A percentile compares a stretch with the other conserved stretches of the same genome.
Evolutionary conservation across 2,113 vertebrate genomes (phyloP).

Genomic region (Pongo pygmaeus): DNA sequence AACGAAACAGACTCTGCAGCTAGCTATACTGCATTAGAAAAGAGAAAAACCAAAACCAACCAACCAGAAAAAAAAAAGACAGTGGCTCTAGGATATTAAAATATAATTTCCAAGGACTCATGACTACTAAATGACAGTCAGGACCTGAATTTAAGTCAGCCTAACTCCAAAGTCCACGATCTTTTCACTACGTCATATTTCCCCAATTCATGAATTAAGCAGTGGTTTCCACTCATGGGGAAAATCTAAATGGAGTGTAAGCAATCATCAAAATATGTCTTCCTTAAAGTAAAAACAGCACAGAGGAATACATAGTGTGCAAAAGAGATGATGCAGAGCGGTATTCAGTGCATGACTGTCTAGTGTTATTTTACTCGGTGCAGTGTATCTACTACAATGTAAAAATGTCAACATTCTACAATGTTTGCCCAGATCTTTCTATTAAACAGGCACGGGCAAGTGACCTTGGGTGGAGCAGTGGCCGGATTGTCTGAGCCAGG

Average conservation of each 20-base stretch:
- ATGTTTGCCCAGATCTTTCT: too few species aligned
- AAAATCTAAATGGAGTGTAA: background rate
- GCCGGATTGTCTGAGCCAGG: background rate
- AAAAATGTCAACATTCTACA: background rate
- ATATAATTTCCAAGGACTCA: background rate
- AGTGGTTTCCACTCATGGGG: too few species aligned
- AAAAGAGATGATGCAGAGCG: rapidly evolving
- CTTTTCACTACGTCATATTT: background rate
- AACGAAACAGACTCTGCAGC: background rate
- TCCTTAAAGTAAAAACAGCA: background rate
- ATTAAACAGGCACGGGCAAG: rapidly evolving
- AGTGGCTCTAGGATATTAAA: background rate
- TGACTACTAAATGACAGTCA: too few species aligned
- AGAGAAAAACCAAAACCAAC: background rate
- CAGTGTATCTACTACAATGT: rapidly evolving
- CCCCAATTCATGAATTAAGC: background rate
- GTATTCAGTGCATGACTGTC: rapidly evolving
- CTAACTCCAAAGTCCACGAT: background rate
- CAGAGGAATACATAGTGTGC: rapidly evolving
- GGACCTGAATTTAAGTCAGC: too few species aligned
- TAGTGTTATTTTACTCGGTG: rapidly evolving
- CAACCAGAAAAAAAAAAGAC: background rate
- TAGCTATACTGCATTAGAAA: background rate
- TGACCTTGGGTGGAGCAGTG: too few species aligned
- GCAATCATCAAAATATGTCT: background rate